Evolutionary conservation across 64 coral and sea anemone genomes (phyloP).

Genomic region (Montipora efflorescens): DNA sequence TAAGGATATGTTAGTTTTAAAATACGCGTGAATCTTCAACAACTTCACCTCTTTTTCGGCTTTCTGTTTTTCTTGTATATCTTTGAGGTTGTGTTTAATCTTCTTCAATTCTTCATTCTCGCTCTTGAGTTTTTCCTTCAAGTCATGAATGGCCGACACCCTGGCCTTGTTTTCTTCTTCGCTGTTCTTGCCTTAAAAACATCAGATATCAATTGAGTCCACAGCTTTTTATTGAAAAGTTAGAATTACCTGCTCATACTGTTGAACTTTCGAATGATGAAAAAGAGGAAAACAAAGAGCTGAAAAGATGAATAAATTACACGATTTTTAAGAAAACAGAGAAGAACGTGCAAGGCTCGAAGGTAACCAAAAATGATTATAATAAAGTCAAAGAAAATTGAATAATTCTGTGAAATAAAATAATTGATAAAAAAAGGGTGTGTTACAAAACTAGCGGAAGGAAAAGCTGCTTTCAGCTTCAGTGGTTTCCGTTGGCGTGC

Average conservation of each 20-base stretch:
- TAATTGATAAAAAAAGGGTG: too few relatives aligned
- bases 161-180: constrained; percentile 90
- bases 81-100: constrained; percentile 97
- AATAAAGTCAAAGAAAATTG: too few relatives aligned
- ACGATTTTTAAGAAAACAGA: too few relatives aligned
- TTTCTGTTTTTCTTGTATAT: constrained; percentile 98
- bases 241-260: too few relatives aligned
- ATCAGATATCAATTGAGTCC: neutral
- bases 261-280: too few relatives aligned
- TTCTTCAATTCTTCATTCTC: constrained; percentile 97
- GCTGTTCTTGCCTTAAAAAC: constrained; percentile 78
- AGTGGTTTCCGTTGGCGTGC: too few relatives aligned
- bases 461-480: too few relatives aligned
- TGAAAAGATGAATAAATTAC: neutral
- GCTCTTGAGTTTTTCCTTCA: constrained; percentile 95
- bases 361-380: too few relatives aligned
- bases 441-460: neutral
- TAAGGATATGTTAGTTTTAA: neutral
- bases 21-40: neutral
- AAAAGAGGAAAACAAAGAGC: neutral
- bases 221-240: too few relatives aligned
- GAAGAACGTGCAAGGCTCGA: too few relatives aligned
- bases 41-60: constrained; percentile 87
- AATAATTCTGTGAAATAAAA: too few relatives aligned
- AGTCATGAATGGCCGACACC: constrained; percentile 88